Conservation (phyloP, 2,888 invertebrate species). For the Vesta saturnalis region DNA sequence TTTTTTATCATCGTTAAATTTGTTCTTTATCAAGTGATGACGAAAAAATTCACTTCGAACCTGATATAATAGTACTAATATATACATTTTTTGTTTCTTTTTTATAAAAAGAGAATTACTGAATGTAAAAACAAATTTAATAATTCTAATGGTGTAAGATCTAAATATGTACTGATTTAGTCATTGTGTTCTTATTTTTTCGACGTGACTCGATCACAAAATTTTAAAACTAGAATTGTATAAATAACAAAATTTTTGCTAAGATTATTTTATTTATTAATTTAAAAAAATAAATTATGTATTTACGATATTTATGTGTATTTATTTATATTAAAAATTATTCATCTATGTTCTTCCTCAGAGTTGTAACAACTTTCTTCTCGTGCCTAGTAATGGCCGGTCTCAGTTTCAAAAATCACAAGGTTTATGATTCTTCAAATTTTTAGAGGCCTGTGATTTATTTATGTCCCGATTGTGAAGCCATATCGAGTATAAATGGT, state of each 20-base stretch:
- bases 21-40: slow-evolving; percentile 43
- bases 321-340: no score
- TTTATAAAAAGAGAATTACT: slow-evolving; percentile 35
- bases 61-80: slow-evolving; percentile 42
- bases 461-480: no score
- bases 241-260: background rate
- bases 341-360: background rate
- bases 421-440: no score
- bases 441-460: no score
- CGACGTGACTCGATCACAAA: background rate
- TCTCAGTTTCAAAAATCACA: no score
- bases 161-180: slow-evolving; percentile 32
- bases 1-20: slow-evolving; percentile 49
- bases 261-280: slow-evolving; percentile 5
- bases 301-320: background rate
- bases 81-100: slow-evolving; percentile 34
- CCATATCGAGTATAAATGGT: no score
- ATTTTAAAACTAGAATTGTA: background rate
- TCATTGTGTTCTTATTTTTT: slow-evolving; percentile 5
- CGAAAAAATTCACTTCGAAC: slow-evolving; percentile 36
- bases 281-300: background rate
- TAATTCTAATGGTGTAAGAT: slow-evolving; percentile 37
- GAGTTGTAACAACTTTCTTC: no score
- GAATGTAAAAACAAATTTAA: slow-evolving; percentile 35
- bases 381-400: no score